Evolutionary conservation across 2,113 vertebrate species (phyloP).

Genomic region (Bufo bufo): DNA sequence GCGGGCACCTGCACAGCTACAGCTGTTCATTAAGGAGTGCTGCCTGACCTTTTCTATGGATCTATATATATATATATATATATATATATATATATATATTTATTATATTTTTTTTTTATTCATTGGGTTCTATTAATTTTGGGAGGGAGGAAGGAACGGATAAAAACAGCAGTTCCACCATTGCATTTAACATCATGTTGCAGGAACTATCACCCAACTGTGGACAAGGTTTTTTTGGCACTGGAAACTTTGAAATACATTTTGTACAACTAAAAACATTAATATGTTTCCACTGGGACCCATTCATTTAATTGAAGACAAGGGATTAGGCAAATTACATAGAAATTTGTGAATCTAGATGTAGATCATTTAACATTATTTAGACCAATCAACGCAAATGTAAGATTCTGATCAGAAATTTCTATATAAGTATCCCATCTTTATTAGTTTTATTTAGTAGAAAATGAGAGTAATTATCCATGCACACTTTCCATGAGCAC

Average conservation of each 20-base stretch:
- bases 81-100: too few species aligned
- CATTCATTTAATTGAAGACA: neutral
- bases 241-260: neutral
- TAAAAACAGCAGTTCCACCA: too few species aligned
- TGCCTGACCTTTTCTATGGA: too few species aligned
- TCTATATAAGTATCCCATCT: neutral
- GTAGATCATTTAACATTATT: neutral
- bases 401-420: neutral
- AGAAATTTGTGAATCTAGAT: neutral
- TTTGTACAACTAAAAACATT: neutral
- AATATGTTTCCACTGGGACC: neutral
- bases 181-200: too few species aligned
- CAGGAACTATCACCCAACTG: too few species aligned
- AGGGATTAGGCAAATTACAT: neutral
- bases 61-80: too few species aligned
- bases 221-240: neutral
- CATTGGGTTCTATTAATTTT: too few species aligned
- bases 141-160: too few species aligned
- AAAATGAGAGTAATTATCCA: slow-evolving; percentile 47
- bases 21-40: too few species aligned
- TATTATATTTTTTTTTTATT: too few species aligned
- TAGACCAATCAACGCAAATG: too few species aligned
- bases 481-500: slow-evolving; percentile 36
- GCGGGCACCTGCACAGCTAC: too few species aligned
- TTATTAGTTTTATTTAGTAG: slow-evolving; percentile 4